Percentiles rank a stretch among this genome's conserved stretches.
phyloP scores from a whole-genome alignment of 2,113 vertebrate genomes.

The Apodemus speciosus region DNA sequence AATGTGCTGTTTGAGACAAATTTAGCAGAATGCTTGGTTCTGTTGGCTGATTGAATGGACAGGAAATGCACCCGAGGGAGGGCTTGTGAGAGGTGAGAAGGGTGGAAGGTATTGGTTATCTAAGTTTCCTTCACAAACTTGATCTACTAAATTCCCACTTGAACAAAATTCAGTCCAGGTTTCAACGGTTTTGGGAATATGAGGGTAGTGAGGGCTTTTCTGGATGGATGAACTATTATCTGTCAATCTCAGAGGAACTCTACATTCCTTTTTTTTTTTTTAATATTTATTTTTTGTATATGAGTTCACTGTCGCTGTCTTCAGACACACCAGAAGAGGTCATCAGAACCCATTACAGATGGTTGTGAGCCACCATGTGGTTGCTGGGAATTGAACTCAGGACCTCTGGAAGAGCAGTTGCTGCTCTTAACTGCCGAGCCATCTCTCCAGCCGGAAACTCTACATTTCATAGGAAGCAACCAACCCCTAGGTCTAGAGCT shows the following conservation, averaged over 20 bases:
- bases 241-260: neutral
- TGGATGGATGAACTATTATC: neutral
- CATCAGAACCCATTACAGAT: too few species aligned
- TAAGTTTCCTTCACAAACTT: slow-evolving; percentile 21
- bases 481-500: slow-evolving; percentile 12
- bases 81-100: neutral
- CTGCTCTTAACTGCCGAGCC: too few species aligned
- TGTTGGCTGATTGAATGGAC: neutral
- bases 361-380: too few species aligned
- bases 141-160: neutral
- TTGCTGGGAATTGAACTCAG: too few species aligned
- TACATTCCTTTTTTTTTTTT: too few species aligned
- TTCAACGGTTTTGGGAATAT: slow-evolving; percentile 2
- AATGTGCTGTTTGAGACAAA: neutral
- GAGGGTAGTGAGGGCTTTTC: neutral
- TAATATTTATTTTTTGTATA: too few species aligned
- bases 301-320: too few species aligned
- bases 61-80: neutral
- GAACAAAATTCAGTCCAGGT: neutral
- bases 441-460: too few species aligned
- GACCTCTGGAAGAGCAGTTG: too few species aligned
- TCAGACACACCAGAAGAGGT: too few species aligned
- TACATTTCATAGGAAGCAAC: neutral
- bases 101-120: neutral
- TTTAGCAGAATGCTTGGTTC: neutral